Conservation (phyloP, 2,113 vertebrate genomes). For the Aviceda subcristata region DNA sequence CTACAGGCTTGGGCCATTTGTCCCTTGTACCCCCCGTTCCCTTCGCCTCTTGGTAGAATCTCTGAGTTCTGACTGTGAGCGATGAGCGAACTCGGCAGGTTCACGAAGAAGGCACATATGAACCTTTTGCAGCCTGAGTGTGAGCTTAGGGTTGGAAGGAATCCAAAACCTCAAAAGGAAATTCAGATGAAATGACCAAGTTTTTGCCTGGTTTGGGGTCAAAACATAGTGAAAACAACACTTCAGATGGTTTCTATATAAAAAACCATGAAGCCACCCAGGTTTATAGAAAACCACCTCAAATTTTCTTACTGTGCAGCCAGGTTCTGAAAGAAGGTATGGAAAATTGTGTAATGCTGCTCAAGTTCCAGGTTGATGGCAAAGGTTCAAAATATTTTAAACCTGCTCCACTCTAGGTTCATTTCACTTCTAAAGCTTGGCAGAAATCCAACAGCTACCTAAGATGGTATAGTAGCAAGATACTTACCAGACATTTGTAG, state of each 20-base stretch:
- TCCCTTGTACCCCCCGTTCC: background rate
- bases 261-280: conserved; percentile 6
- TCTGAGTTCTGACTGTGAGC: background rate
- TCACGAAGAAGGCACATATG: background rate
- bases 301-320: conserved; percentile 19
- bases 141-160: background rate
- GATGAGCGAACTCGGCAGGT: background rate
- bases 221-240: conserved; percentile 36
- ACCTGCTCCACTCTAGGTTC: conserved; percentile 7
- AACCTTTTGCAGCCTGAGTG: background rate
- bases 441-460: conserved; percentile 23
- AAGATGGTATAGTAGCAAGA: conserved; percentile 8
- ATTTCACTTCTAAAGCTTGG: conserved; percentile 28
- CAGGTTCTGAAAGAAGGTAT: conserved; percentile 38
- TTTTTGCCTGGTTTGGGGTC: conserved; percentile 46
- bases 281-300: conserved; percentile 44
- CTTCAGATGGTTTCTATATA: conserved; percentile 20
- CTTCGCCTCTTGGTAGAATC: background rate
- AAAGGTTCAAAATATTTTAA: conserved; percentile 41
- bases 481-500: background rate
- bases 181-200: conserved; percentile 30
- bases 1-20: background rate
- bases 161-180: conserved; percentile 37
- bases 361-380: conserved; percentile 34
- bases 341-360: conserved; percentile 45